Base-by-base conservation (phyloP, 2,797 vertebrate genomes). In the Neopelma chrysocephalum region DNA sequence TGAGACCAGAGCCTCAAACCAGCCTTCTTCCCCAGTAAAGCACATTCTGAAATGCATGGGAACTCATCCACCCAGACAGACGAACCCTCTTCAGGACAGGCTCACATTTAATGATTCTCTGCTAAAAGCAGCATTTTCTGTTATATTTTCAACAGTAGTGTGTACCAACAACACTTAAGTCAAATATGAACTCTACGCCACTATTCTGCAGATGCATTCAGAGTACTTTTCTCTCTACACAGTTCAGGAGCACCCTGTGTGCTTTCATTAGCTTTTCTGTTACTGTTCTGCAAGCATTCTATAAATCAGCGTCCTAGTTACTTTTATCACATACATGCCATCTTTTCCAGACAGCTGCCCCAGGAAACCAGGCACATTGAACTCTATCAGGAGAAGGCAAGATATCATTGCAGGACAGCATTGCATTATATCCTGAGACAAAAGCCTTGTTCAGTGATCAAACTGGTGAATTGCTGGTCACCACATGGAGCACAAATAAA, bases 351-450 rank as follows among this genome's bases (percentile, higher is more conserved):
- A 48, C 57, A 89, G 71, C 50, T 88, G 64, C 10, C 71, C 48
- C 58, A 87, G 71, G 53, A 93, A 94, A 72, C 25, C 61, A 92
- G n/a, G 61, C 64, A 75, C 1, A 3, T 0, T 87, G 64, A 95
- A 85, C 75, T 70, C 45, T 94, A 92, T 87, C 93, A 90, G 83
- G 32, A 77, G 56, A 95, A 90, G 71, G 71, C 92, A 84, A 89
- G 91, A 38, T 22, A 85, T 65, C 83, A 57, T 51, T 82, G 89
- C 31, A 87, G 86, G 68, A 82, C 64, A 80, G 64, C 50, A 90
- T 82, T 86, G 60, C 50, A 90, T 82, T 88, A 61, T 68, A 85
- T 29, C 80, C 68, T 65, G 71, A 93, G 60, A 97, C 81, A 97
- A 96, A 95, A 93, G 81, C 16, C 1, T 1, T 65, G 83, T 42